These are phyloP conservation scores for Cuniculus paca DNA, from an alignment of 2,797 vertebrate genomes.

Conservation along the genomic window DNA sequence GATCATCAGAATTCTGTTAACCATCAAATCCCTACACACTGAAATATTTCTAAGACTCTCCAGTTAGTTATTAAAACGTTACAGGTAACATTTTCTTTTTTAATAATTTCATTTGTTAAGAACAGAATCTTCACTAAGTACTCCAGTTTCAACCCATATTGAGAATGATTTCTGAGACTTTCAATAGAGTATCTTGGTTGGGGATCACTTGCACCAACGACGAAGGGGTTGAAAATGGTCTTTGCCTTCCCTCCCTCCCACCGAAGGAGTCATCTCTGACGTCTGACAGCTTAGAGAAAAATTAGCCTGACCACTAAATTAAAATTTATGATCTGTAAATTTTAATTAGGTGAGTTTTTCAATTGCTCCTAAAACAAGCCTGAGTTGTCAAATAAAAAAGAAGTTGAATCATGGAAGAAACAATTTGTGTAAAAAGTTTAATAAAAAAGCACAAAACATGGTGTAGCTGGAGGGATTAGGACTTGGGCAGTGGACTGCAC, in stretches of 20 bases:
- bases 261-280: constrained; percentile 67
- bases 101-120: constrained; percentile 2
- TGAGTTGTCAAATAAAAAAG: constrained; percentile 71
- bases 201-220: constrained; percentile 54
- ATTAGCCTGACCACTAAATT: constrained; percentile 66
- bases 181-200: not conserved
- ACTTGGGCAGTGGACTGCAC: not conserved
- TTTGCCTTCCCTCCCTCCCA: constrained; percentile 43
- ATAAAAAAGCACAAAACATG: not conserved
- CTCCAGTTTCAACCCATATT: not conserved
- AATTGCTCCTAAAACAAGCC: constrained; percentile 60
- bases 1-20: not conserved
- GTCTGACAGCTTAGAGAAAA: constrained; percentile 65
- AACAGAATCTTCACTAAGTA: not conserved
- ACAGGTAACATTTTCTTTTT: constrained; percentile 17
- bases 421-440: constrained; percentile 49
- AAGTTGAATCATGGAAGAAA: constrained; percentile 32
- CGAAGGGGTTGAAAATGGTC: constrained; percentile 21
- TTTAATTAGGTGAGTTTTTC: constrained; percentile 77
- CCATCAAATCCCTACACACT: not conserved
- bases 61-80: constrained; percentile 6
- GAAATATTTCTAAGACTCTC: constrained; percentile 2
- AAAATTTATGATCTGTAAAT: constrained; percentile 79
- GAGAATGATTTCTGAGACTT: not conserved
- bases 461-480: not conserved